phyloP scores from a whole-genome alignment of 1,140 invertebrate species.

The Dryas iulia region DNA sequence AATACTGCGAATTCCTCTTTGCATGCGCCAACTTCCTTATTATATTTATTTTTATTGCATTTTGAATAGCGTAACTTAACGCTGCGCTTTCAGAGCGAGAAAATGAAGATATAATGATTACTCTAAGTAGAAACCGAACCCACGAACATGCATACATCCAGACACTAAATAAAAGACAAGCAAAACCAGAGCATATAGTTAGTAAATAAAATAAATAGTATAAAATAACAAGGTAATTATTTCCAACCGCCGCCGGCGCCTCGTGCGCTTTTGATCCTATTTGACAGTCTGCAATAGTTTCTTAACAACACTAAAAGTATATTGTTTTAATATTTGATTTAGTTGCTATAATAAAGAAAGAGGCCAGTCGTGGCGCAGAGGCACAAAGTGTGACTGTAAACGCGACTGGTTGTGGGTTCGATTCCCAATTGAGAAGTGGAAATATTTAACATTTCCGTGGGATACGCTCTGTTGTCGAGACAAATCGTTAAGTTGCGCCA shows the following conservation, averaged over 20 bases:
- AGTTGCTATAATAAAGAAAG: too few relatives aligned
- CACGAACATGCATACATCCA: too few relatives aligned
- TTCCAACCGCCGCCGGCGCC: constrained; percentile 9
- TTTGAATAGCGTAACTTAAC: neutral
- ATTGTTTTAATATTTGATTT: too few relatives aligned
- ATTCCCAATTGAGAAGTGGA: too few relatives aligned
- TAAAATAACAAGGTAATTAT: constrained; percentile 16
- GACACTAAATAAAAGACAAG: too few relatives aligned
- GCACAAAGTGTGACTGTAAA: too few relatives aligned
- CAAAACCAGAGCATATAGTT: too few relatives aligned
- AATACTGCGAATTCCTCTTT: neutral
- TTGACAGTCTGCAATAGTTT: constrained; percentile 5
- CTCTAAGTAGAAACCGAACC: neutral
- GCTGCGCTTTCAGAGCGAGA: neutral
- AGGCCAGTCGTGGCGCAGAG: too few relatives aligned
- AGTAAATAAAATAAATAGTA: neutral
- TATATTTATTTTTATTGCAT: neutral
- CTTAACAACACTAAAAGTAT: constrained; percentile 3
- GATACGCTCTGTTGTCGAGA: too few relatives aligned
- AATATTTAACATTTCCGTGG: too few relatives aligned
- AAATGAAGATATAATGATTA: neutral
- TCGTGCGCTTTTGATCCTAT: constrained; percentile 9
- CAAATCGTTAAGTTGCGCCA: too few relatives aligned
- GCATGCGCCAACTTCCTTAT: neutral
- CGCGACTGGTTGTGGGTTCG: too few relatives aligned